phyloP scores from a whole-genome alignment of 1,140 invertebrate genomes.

The Scylla paramamosain region DNA sequence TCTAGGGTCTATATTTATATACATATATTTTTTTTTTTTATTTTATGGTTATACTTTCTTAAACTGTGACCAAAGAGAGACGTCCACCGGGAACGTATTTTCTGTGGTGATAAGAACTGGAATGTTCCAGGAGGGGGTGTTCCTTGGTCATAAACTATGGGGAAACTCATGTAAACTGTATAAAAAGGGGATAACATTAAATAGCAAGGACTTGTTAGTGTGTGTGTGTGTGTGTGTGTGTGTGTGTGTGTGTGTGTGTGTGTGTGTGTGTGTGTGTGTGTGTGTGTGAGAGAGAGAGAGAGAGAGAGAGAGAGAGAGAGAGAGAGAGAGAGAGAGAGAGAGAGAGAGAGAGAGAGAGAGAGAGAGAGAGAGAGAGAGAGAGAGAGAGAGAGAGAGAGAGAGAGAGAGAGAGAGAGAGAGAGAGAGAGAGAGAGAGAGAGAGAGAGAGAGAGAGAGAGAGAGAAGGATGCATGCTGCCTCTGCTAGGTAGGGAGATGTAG shows the following conservation, averaged over 20 bases:
- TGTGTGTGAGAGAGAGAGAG: too few relatives aligned
- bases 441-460: neutral
- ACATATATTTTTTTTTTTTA: slow-evolving; percentile 8
- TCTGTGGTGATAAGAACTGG: neutral
- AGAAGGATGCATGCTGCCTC: neutral
- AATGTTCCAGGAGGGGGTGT: neutral
- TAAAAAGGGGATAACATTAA: slow-evolving; percentile 2
- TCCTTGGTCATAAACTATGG: neutral
- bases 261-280: too few relatives aligned
- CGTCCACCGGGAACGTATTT: neutral
- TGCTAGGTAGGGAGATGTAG: neutral
- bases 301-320: too few relatives aligned
- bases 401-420: too few relatives aligned
- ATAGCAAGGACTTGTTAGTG: neutral
- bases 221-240: slow-evolving; percentile 20
- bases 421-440: too few relatives aligned
- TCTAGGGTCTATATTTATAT: neutral
- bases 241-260: neutral
- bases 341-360: too few relatives aligned
- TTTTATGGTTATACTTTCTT: neutral
- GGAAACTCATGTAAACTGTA: neutral
- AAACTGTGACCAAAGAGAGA: slow-evolving; percentile 13
- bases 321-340: too few relatives aligned
- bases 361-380: too few relatives aligned
- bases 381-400: too few relatives aligned